Evolutionary conservation across 2,888 invertebrate genomes (phyloP).

Genomic region (Oligia latruncula): DNA sequence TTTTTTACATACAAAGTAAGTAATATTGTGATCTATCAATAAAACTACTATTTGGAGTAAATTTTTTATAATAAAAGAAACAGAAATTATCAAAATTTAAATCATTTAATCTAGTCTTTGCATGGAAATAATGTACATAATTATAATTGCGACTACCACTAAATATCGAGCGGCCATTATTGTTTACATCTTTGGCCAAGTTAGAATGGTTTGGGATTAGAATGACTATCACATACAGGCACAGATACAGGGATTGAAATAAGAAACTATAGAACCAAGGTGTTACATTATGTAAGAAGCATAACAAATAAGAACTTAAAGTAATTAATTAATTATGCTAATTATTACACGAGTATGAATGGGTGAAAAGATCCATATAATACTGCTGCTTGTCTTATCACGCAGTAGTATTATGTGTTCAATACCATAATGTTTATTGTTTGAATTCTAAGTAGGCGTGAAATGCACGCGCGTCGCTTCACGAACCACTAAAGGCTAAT

Average conservation of each 20-base stretch:
- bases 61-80: no score
- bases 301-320: neutral
- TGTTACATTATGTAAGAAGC: slow-evolving; percentile 1
- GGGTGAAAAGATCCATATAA: slow-evolving; percentile 3
- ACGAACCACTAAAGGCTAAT: neutral
- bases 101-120: no score
- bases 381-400: neutral
- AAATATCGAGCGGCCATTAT: neutral
- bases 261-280: neutral
- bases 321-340: slow-evolving; percentile 19
- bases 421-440: slow-evolving; percentile 30
- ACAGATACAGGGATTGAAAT: neutral
- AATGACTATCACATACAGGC: neutral
- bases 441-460: slow-evolving; percentile 30
- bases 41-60: no score
- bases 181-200: neutral
- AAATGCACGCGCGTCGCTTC: neutral
- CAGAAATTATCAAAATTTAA: no score
- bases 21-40: no score
- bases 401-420: slow-evolving; percentile 21
- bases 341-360: slow-evolving; percentile 24
- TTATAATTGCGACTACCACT: neutral
- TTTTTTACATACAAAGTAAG: no score
- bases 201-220: neutral
- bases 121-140: no score